Evolutionary conservation across 2,797 vertebrate species (phyloP).

Genomic region (Pelochelys cantorii): DNA sequence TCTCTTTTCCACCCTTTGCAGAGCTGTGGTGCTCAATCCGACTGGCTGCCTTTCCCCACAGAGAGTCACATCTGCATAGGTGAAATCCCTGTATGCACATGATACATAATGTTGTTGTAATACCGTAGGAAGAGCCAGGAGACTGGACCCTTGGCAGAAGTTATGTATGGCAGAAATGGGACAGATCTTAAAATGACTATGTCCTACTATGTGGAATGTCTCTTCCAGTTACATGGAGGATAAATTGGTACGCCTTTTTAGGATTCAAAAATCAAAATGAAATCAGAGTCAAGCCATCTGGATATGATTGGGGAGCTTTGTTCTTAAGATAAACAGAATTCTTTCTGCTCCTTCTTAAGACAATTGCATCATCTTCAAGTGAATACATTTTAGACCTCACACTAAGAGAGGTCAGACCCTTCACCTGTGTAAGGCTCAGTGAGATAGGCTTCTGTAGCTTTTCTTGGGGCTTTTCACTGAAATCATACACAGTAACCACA

Average conservation of each 20-base stretch:
- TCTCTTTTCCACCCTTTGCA: neutral
- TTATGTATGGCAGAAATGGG: neutral
- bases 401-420: slow-evolving; percentile 19
- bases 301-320: neutral
- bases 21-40: neutral
- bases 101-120: neutral
- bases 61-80: neutral
- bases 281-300: neutral
- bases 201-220: neutral
- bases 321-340: neutral
- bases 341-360: slow-evolving; percentile 45
- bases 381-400: slow-evolving; percentile 64
- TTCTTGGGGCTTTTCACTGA: slow-evolving; percentile 21
- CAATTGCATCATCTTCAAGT: slow-evolving; percentile 33
- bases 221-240: neutral
- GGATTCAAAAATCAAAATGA: neutral
- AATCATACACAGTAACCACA: slow-evolving; percentile 9
- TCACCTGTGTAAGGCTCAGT: slow-evolving; percentile 33
- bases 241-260: neutral
- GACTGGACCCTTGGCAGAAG: neutral
- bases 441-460: neutral
- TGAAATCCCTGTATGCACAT: rapidly evolving
- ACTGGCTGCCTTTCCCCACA: rapidly evolving
- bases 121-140: neutral
- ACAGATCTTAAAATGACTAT: neutral